A percentile compares a stretch with the other conserved stretches of the same genome.
These are phyloP conservation scores for Erythrolamprus reginae DNA, from an alignment of 2,113 vertebrate species.

Conservation along the genomic window DNA sequence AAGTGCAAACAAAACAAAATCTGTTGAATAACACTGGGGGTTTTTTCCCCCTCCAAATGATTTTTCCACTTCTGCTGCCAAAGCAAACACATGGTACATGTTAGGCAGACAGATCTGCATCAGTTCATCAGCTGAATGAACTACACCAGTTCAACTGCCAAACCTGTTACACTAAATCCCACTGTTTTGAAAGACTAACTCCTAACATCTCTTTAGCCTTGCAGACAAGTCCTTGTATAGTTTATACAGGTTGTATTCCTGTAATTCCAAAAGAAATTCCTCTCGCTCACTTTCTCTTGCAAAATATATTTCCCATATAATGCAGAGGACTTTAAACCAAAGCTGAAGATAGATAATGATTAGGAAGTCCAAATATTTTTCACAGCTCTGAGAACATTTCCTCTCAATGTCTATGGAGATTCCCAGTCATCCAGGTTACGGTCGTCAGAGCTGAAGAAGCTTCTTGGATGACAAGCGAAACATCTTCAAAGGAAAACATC, in stretches of 20 bases:
- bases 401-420: not conserved
- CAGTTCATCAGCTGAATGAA: slow-evolving; percentile 71
- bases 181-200: slow-evolving; percentile 71
- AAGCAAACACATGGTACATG: slow-evolving; percentile 72
- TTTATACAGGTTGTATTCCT: slow-evolving; percentile 49
- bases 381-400: not conserved
- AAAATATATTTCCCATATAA: slow-evolving; percentile 15
- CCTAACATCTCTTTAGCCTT: slow-evolving; percentile 72
- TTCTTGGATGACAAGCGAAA: no score
- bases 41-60: slow-evolving; percentile 67
- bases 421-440: no score
- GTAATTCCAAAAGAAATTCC: slow-evolving; percentile 36
- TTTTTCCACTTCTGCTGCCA: slow-evolving; percentile 79
- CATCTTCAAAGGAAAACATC: no score
- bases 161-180: slow-evolving; percentile 74
- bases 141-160: slow-evolving; percentile 64
- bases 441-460: no score
- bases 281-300: slow-evolving; percentile 9
- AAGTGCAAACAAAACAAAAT: slow-evolving; percentile 62
- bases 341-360: not conserved
- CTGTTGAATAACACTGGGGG: slow-evolving; percentile 62
- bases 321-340: not conserved
- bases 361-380: not conserved
- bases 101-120: slow-evolving; percentile 66
- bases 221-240: slow-evolving; percentile 52